phyloP scores from a whole-genome alignment of 2,888 invertebrate species.

The Perizoma flavofasciatum region DNA sequence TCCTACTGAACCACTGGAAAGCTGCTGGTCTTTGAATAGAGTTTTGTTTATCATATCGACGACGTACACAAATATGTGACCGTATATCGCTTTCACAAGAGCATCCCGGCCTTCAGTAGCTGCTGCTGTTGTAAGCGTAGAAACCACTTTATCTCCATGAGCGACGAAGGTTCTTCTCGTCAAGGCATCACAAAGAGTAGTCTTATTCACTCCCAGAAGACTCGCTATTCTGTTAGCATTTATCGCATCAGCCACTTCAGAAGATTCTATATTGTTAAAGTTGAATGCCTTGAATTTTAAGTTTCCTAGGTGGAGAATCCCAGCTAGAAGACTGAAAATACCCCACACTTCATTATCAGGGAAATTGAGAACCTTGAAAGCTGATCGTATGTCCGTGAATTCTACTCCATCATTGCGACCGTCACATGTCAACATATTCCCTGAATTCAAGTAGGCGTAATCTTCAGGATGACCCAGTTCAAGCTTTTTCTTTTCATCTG shows the following conservation, averaged over 20 bases:
- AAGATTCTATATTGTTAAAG: slow-evolving; percentile 93
- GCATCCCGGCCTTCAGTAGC: slow-evolving; percentile 95
- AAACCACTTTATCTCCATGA: slow-evolving; percentile 91
- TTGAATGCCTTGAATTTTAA: slow-evolving; percentile 90
- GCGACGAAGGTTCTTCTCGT: slow-evolving; percentile 94
- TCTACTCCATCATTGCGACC: slow-evolving; percentile 93
- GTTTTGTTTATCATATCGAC: slow-evolving; percentile 95
- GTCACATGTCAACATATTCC: slow-evolving; percentile 89
- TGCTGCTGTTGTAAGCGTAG: slow-evolving; percentile 88
- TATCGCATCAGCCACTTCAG: slow-evolving; percentile 89
- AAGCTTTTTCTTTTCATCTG: slow-evolving; percentile 90
- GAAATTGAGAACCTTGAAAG: slow-evolving; percentile 97
- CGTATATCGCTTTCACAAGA: slow-evolving; percentile 96
- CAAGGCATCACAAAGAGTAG: slow-evolving; percentile 89
- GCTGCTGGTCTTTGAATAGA: slow-evolving; percentile 86
- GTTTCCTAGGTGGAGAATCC: slow-evolving; percentile 96
- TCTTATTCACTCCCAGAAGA: slow-evolving; percentile 88
- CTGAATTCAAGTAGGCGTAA: slow-evolving; percentile 93
- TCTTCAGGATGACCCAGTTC: slow-evolving; percentile 89
- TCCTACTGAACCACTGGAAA: slow-evolving; percentile 90
- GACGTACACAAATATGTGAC: slow-evolving; percentile 94
- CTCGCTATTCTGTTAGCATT: slow-evolving; percentile 88
- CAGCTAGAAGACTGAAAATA: slow-evolving; percentile 92
- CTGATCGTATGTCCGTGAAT: slow-evolving; percentile 94
- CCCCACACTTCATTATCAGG: slow-evolving; percentile 92